Conservation (phyloP, 2,113 vertebrate species). For the Gadus macrocephalus region DNA sequence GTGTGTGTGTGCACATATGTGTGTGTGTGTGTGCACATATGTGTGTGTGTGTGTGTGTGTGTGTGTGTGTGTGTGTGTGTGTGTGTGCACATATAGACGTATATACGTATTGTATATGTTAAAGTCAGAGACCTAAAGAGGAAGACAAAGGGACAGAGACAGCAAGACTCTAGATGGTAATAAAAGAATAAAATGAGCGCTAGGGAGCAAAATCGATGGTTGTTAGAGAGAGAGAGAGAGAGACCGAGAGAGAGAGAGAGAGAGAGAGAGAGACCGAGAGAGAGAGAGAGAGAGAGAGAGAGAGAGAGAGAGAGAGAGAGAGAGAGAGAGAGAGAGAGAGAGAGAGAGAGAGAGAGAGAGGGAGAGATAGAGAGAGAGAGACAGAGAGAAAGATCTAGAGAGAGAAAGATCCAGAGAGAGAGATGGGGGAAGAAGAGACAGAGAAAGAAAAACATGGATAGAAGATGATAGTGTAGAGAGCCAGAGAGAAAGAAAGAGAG, state of each 20-base stretch:
- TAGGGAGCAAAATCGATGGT: too few relatives aligned
- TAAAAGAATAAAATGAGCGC: too few relatives aligned
- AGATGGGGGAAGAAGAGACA: too few relatives aligned
- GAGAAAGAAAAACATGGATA: too few relatives aligned
- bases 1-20: conserved; percentile 34
- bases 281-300: background rate
- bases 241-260: background rate
- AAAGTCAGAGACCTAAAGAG: too few relatives aligned
- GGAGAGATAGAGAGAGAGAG: too few relatives aligned
- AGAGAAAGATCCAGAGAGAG: too few relatives aligned
- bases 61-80: conserved; percentile 12
- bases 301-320: background rate
- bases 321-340: background rate
- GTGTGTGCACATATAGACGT: conserved; percentile 13
- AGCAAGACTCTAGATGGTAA: too few relatives aligned
- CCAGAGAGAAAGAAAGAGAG: background rate
- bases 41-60: too few relatives aligned
- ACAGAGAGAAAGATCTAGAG: too few relatives aligned
- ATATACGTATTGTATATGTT: too few relatives aligned
- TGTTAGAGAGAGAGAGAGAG: background rate
- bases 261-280: background rate
- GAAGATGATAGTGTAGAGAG: background rate
- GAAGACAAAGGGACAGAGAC: background rate
- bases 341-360: too few relatives aligned
- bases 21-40: conserved; percentile 30